Evolutionary conservation across 2,888 invertebrate species (phyloP).

Genomic region (Tetranychus piercei): DNA sequence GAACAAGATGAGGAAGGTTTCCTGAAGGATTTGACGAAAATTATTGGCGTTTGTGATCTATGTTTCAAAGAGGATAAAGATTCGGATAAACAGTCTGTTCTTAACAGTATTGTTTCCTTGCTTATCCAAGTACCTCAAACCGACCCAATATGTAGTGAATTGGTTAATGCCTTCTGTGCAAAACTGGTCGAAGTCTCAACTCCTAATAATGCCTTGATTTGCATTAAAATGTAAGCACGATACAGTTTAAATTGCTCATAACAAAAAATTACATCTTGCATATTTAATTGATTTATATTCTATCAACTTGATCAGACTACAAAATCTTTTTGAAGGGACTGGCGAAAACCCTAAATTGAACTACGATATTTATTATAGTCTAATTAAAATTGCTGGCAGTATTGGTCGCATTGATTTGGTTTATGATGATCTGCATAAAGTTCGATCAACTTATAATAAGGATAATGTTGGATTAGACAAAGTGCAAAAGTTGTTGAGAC

Average conservation of each 20-base stretch:
- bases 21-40: slow-evolving; percentile 78
- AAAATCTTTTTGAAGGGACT: slow-evolving; percentile 77
- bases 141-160: slow-evolving; percentile 63
- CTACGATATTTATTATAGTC: slow-evolving; percentile 78
- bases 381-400: slow-evolving; percentile 69
- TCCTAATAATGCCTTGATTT: slow-evolving; percentile 52
- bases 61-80: slow-evolving; percentile 75
- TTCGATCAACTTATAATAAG: slow-evolving; percentile 32
- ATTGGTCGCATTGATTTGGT: slow-evolving; percentile 67
- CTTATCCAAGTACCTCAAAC: slow-evolving; percentile 56
- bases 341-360: slow-evolving; percentile 62
- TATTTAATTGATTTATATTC: not conserved
- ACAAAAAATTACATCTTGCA: too few species aligned
- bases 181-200: slow-evolving; percentile 71
- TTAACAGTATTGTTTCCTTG: slow-evolving; percentile 89
- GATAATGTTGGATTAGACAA: slow-evolving; percentile 33
- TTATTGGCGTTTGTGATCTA: slow-evolving; percentile 71
- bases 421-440: slow-evolving; percentile 57
- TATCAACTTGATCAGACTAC: slow-evolving; percentile 37
- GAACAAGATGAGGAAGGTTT: slow-evolving; percentile 74
- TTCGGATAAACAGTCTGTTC: slow-evolving; percentile 50
- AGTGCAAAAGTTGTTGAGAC: slow-evolving; percentile 66
- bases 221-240: slow-evolving; percentile 56
- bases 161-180: slow-evolving; percentile 75
- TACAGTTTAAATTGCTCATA: too few species aligned